Conservation (phyloP, 2,797 vertebrate species). For the Peromyscus nudipes region DNA sequence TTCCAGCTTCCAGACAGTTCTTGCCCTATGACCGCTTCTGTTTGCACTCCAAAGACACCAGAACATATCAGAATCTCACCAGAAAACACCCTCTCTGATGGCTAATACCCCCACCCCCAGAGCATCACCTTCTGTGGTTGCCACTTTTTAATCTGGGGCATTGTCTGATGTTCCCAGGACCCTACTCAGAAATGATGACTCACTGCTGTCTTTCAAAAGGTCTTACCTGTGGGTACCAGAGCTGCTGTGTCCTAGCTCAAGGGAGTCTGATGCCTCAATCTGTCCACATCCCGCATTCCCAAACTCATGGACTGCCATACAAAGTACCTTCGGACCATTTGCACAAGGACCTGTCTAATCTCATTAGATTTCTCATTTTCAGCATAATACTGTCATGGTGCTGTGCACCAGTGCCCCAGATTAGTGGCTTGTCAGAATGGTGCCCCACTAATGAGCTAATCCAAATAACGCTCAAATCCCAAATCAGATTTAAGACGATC, state of each 20-base stretch:
- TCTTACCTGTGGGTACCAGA: neutral
- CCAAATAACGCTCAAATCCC: conserved; percentile 90
- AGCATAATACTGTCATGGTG: conserved; percentile 86
- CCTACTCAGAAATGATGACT: neutral
- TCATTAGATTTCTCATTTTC: conserved; percentile 90
- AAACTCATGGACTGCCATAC: conserved; percentile 30
- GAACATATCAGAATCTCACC: neutral
- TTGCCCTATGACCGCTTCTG: neutral
- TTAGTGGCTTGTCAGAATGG: conserved; percentile 87
- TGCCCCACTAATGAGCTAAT: conserved; percentile 90
- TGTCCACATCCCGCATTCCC: conserved; percentile 55
- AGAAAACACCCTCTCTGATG: neutral
- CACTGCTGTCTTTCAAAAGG: neutral
- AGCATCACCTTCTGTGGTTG: neutral
- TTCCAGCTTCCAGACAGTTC: neutral
- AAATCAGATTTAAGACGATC: conserved; percentile 89
- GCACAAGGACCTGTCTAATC: conserved; percentile 83
- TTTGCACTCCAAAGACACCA: neutral
- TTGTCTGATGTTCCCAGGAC: conserved; percentile 42
- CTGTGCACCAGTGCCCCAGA: conserved; percentile 88
- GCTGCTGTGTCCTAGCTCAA: neutral
- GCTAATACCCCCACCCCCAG: neutral
- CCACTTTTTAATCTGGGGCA: neutral
- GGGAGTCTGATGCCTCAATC: conserved; percentile 30
- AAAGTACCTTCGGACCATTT: conserved; percentile 76